phyloP scores from a whole-genome alignment of 2,113 vertebrate genomes.

The Brachyistius frenatus region DNA sequence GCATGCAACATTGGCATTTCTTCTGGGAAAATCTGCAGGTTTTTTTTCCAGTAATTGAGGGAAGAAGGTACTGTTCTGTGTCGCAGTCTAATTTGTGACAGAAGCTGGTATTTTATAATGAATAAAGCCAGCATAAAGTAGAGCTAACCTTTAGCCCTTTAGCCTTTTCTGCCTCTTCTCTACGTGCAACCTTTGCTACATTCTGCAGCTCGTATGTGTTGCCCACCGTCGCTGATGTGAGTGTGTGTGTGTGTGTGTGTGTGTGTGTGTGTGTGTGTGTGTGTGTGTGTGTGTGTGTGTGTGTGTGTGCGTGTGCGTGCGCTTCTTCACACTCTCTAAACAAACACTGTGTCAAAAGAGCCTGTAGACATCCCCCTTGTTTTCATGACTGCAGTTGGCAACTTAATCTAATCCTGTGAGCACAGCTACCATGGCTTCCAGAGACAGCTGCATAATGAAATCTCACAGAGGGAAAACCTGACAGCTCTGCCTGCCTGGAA shows the following conservation, averaged over 20 bases:
- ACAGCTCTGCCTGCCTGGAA: constrained; percentile 54
- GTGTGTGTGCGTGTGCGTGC: not conserved
- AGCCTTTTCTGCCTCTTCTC: not conserved
- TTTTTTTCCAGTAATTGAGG: not conserved
- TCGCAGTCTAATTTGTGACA: not conserved
- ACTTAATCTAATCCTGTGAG: constrained; percentile 71
- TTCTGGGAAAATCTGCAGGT: not conserved
- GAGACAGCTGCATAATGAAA: constrained; percentile 75
- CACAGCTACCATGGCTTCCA: constrained; percentile 37
- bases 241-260: not conserved
- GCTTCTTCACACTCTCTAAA: constrained; percentile 30
- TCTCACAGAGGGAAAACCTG: constrained; percentile 62
- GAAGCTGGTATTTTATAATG: constrained; percentile 6
- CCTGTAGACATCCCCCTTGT: constrained; percentile 45
- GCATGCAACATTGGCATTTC: not conserved
- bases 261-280: not conserved
- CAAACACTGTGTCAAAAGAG: constrained; percentile 56
- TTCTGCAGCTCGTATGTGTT: not conserved
- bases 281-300: not conserved
- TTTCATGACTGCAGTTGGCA: constrained; percentile 55
- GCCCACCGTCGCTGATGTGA: not conserved
- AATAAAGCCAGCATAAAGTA: not conserved
- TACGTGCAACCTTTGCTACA: not conserved
- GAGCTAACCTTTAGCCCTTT: constrained; percentile 5
- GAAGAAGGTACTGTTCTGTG: not conserved